Base-by-base conservation (phyloP, 2,113 vertebrate species). In the Pandion haliaetus region DNA sequence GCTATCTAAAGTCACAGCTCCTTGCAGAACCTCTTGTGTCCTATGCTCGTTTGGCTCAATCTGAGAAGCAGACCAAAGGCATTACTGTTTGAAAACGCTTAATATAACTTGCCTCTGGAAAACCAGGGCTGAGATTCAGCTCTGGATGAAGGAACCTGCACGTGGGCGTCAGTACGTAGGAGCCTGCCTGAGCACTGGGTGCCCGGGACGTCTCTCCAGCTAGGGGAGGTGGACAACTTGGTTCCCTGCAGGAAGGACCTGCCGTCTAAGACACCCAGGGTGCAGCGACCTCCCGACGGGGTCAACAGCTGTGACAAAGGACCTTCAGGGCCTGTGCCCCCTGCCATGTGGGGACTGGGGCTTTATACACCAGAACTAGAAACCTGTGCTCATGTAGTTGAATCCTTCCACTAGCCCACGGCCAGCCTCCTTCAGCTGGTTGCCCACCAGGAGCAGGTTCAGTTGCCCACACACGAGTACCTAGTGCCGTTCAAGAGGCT, bases 141-240 rank as follows among this genome's bases (percentile, higher is more conserved):
- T 83, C 71, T 45, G 70, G 32, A 24, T 1, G 10, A 77, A 58
- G 71, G 29, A 69, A 58, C 8, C n/a, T 80, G 42, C 2, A 1
- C 12, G 34, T 61, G 40, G 13, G 6, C 66, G 25, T 58, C 42
- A 50, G 42, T 52, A 25, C 0, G 0, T 28, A 19, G 62, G 16
- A 73, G 4, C 14, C 26, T 82, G 18, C 36, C 57, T 29, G n/a
- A 57, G 45, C 31, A 10, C 28, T 1, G 5, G 5, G 10, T 36
- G n/a, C 29, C 57, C 57, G 44, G 50, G 9, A 29, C 63, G 42
- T 12, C 47, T 62, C 85, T 71, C 49, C 31, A 52, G 17, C 17
- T 29, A 31, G 45, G 34, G 45, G 3, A 73, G 28, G 16, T 38
- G 42, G 21, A 54, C 1, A 1, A 14, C 25, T 42, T 0, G 1